phyloP scores from a whole-genome alignment of 2,888 invertebrate genomes.

The Exephanes ischioxanthus region DNA sequence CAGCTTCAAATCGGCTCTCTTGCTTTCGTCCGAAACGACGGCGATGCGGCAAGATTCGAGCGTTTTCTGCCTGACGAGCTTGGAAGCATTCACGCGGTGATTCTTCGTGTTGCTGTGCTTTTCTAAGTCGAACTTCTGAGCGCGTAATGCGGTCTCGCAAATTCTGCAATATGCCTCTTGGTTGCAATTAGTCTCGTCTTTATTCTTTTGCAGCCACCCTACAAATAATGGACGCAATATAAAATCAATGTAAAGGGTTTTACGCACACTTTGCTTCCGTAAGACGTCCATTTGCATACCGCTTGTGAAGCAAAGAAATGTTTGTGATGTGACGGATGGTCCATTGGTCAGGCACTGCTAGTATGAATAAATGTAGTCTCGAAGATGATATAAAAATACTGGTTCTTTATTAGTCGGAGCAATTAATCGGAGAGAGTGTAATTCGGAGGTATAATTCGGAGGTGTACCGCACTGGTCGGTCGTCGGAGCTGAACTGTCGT shows the following conservation, averaged over 20 bases:
- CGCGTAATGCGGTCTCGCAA: conserved; percentile 43
- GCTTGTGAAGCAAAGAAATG: not conserved
- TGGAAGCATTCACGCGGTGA: conserved; percentile 50
- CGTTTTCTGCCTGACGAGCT: conserved; percentile 46
- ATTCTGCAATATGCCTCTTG: conserved; percentile 55
- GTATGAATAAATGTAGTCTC: no score
- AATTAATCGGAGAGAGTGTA: no score
- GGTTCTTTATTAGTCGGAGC: no score
- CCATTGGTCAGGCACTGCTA: no score
- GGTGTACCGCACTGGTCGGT: no score
- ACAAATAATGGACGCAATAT: conserved; percentile 10
- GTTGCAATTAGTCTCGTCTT: conserved; percentile 19
- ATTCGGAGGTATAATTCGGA: no score
- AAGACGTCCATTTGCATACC: no score
- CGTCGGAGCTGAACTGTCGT: no score
- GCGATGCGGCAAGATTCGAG: conserved; percentile 31
- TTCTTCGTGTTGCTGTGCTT: conserved; percentile 55
- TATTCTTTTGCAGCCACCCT: conserved; percentile 50
- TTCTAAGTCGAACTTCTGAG: conserved; percentile 52
- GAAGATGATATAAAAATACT: no score
- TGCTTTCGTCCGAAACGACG: conserved; percentile 52
- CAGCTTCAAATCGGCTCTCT: conserved; percentile 57
- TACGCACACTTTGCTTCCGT: no score
- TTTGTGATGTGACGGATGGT: not conserved
- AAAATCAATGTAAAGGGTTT: no score